Conservation (phyloP, 2,888 invertebrate genomes). For the Xanthorhoe designata region DNA sequence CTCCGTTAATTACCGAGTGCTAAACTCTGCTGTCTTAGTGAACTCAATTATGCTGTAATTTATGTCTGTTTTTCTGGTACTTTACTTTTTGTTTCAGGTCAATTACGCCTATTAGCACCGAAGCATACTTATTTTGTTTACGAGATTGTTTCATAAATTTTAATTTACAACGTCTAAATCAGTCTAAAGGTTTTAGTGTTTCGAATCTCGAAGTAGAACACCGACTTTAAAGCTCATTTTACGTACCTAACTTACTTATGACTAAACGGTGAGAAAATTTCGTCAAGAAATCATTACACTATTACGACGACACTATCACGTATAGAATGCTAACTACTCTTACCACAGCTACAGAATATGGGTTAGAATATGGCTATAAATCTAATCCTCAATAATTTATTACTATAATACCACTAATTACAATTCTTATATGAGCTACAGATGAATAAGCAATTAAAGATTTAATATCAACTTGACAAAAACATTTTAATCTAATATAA, state of each 20-base stretch:
- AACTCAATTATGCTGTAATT: slow-evolving; percentile 16
- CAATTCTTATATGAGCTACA: slow-evolving; percentile 88
- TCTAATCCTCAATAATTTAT: slow-evolving; percentile 83
- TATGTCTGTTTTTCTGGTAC: slow-evolving; percentile 12
- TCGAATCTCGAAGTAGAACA: too few species aligned
- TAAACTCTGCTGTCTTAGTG: slow-evolving; percentile 11
- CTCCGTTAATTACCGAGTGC: neutral
- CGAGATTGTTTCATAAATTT: neutral
- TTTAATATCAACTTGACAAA: slow-evolving; percentile 89
- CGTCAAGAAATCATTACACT: too few species aligned
- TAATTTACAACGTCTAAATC: neutral
- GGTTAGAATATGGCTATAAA: too few species aligned
- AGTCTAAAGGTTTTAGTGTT: too few species aligned
- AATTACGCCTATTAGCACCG: neutral
- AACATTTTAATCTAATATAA: slow-evolving; percentile 87
- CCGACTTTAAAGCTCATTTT: too few species aligned
- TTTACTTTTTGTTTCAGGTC: slow-evolving; percentile 5
- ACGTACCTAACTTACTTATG: too few species aligned
- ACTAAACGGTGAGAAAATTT: too few species aligned
- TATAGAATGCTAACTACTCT: too few species aligned
- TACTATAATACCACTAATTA: slow-evolving; percentile 85
- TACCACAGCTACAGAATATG: too few species aligned
- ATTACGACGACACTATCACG: too few species aligned
- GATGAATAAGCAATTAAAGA: slow-evolving; percentile 91
- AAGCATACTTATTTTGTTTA: neutral